Percentiles rank a stretch among this genome's conserved stretches.
These are phyloP conservation scores for Sycophaga agraensis DNA, from an alignment of 1,140 invertebrate genomes.

Conservation along the genomic window DNA sequence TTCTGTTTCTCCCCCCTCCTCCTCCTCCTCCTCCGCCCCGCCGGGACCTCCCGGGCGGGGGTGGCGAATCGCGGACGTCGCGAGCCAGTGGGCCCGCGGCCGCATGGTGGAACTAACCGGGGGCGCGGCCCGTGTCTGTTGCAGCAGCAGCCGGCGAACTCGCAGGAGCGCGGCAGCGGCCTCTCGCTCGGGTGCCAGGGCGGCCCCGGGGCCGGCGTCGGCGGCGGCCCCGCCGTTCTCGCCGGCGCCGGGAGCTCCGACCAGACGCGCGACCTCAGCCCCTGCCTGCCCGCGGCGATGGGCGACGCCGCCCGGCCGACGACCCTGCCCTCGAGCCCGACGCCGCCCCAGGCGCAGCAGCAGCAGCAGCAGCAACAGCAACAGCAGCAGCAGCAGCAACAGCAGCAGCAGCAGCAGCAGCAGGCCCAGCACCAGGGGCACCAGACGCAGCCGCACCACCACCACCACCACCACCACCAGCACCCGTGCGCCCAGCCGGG, in stretches of 20 bases:
- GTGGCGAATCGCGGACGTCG: too few species aligned
- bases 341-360: slow-evolving; percentile 34
- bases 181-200: slow-evolving; percentile 54
- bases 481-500: slow-evolving; percentile 34
- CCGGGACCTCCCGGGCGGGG: too few species aligned
- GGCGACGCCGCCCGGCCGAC: slow-evolving; percentile 61
- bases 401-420: slow-evolving; percentile 39
- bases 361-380: slow-evolving; percentile 32
- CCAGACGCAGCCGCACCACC: slow-evolving; percentile 30
- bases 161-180: slow-evolving; percentile 55
- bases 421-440: slow-evolving; percentile 35
- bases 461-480: slow-evolving; percentile 46
- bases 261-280: slow-evolving; percentile 69
- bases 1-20: too few species aligned
- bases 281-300: slow-evolving; percentile 68
- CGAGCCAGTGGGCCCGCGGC: too few species aligned
- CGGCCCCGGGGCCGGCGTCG: slow-evolving; percentile 36
- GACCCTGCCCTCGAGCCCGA: slow-evolving; percentile 52
- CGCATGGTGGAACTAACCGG: too few species aligned
- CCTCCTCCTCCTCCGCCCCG: too few species aligned
- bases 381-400: slow-evolving; percentile 42
- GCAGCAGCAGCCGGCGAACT: slow-evolving; percentile 52
- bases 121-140: background rate
- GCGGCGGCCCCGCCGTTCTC: background rate
- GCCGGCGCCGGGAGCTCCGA: slow-evolving; percentile 54